These are phyloP conservation scores for Drosophila hawaiiensis DNA, from an alignment of 2,888 invertebrate species.

Conservation along the genomic window DNA sequence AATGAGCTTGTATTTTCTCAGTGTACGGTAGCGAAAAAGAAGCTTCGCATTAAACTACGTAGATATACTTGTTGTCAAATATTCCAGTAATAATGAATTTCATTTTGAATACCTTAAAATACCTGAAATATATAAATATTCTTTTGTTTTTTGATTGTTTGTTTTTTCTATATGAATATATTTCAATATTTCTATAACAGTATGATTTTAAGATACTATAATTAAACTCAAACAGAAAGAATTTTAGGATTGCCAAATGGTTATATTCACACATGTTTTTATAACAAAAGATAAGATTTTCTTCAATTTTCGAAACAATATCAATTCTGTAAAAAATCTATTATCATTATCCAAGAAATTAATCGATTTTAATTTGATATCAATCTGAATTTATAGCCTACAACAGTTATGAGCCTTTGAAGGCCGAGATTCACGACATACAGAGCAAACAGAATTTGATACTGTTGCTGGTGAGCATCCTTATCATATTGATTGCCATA, in stretches of 20 bases:
- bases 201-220: not conserved
- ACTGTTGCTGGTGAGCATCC: conserved; percentile 72
- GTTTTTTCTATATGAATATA: too few relatives aligned
- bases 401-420: conserved; percentile 68
- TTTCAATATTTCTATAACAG: too few relatives aligned
- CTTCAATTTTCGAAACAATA: not conserved
- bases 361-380: not conserved
- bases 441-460: conserved; percentile 75
- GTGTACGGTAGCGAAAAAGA: not conserved
- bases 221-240: not conserved
- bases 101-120: not conserved
- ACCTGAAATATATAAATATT: not conserved
- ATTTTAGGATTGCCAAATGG: not conserved
- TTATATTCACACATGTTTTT: not conserved
- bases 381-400: conserved; percentile 56
- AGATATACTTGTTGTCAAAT: not conserved
- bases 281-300: not conserved
- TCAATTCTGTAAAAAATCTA: not conserved
- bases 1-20: too few relatives aligned
- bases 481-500: conserved; percentile 71
- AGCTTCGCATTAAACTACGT: not conserved
- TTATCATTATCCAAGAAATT: not conserved
- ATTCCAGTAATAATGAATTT: not conserved
- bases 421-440: conserved; percentile 76
- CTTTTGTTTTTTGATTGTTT: too few relatives aligned